Conservation (phyloP, 2,888 invertebrate genomes). For the Girardia tigrina region DNA sequence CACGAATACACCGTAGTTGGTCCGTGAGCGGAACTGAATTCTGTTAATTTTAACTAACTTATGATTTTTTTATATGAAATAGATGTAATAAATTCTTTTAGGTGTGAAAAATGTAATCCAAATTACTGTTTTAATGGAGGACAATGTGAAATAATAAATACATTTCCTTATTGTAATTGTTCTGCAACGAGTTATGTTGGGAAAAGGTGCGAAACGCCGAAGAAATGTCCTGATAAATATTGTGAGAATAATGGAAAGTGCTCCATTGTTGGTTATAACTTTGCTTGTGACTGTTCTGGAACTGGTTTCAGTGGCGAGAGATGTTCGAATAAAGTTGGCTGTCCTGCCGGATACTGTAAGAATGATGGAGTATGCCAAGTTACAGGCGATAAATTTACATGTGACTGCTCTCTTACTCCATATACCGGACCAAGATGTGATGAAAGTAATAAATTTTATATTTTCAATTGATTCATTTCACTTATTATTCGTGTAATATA, state of each 20-base stretch:
- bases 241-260: not conserved
- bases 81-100: too few relatives aligned
- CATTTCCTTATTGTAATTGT: not conserved
- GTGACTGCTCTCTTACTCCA: not conserved
- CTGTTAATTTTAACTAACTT: too few relatives aligned
- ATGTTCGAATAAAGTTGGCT: not conserved
- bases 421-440: not conserved
- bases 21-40: too few relatives aligned
- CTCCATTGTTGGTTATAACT: not conserved
- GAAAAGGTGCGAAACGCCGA: conserved; percentile 7
- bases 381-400: not conserved
- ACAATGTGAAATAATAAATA: not conserved
- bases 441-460: too few relatives aligned
- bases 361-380: not conserved
- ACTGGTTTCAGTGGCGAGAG: not conserved
- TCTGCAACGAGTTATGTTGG: not conserved
- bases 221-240: not conserved
- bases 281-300: not conserved
- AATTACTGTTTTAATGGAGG: not conserved
- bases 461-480: too few relatives aligned
- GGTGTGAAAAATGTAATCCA: not conserved
- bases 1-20: too few relatives aligned
- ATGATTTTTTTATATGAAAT: too few relatives aligned
- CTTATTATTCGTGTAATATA: too few relatives aligned
- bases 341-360: not conserved